phyloP scores from a whole-genome alignment of 2,888 invertebrate genomes.

The Phaonia tiefii region DNA sequence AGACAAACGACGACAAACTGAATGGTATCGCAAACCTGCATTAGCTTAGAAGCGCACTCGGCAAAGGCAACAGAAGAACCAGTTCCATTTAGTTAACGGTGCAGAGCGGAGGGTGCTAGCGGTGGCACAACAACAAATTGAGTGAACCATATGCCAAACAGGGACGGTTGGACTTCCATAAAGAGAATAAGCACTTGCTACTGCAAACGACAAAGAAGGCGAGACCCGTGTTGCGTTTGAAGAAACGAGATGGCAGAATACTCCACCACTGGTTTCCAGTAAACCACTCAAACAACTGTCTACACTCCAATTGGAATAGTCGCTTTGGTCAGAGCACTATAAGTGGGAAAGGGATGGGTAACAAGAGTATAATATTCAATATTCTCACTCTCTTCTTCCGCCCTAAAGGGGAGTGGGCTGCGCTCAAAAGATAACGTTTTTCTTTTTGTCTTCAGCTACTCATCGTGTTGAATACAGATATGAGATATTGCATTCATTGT shows the following conservation, averaged over 20 bases:
- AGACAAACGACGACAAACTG: slow-evolving; percentile 81
- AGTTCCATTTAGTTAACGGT: slow-evolving; percentile 11
- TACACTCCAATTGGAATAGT: slow-evolving; percentile 71
- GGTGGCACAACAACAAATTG: slow-evolving; percentile 31
- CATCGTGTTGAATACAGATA: slow-evolving; percentile 11
- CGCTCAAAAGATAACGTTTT: slow-evolving; percentile 32
- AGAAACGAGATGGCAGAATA: slow-evolving; percentile 22
- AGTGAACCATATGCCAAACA: slow-evolving; percentile 26
- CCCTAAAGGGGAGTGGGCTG: slow-evolving; percentile 9
- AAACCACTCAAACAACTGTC: slow-evolving; percentile 33
- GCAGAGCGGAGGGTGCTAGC: slow-evolving; percentile 36
- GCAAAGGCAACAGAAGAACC: slow-evolving; percentile 66
- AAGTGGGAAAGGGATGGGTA: background rate
- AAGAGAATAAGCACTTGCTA: background rate
- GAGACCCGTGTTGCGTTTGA: background rate
- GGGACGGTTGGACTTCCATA: background rate
- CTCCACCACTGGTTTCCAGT: slow-evolving; percentile 14
- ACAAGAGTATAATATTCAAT: background rate
- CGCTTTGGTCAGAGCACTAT: slow-evolving; percentile 60
- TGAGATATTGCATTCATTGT: slow-evolving; percentile 36
- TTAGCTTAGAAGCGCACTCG: slow-evolving; percentile 71
- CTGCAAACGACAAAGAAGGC: slow-evolving; percentile 55
- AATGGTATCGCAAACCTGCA: slow-evolving; percentile 76
- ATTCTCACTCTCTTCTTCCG: background rate
- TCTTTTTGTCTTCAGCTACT: background rate